Conservation (phyloP, 2,113 vertebrate species). For the Calidris pugnax region DNA sequence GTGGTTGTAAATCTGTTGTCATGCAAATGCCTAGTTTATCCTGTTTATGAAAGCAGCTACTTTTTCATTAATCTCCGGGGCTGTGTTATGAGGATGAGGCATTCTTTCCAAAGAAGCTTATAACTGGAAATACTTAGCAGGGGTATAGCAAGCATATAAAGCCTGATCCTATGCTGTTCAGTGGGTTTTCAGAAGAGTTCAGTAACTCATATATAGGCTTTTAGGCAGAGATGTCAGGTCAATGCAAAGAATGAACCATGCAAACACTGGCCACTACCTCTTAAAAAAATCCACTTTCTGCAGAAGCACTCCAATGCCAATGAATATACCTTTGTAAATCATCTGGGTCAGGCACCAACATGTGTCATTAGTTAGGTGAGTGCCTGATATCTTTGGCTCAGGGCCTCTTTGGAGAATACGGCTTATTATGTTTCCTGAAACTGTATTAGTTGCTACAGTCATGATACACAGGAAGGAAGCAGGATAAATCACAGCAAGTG, state of each 20-base stretch:
- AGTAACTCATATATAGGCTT: not conserved
- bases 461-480: not conserved
- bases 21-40: not conserved
- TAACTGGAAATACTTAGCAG: not conserved
- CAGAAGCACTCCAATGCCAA: not conserved
- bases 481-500: not conserved
- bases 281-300: not conserved
- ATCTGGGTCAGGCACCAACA: not conserved
- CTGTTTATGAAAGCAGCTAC: not conserved
- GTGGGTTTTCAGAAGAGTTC: not conserved
- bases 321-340: not conserved
- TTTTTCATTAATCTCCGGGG: not conserved
- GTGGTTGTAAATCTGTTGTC: not conserved
- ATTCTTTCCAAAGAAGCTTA: not conserved
- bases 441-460: not conserved
- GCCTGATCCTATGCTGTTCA: not conserved
- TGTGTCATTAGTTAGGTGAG: not conserved
- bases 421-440: not conserved
- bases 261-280: not conserved
- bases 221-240: not conserved
- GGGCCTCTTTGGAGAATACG: fast-evolving
- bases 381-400: not conserved
- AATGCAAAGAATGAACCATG: not conserved
- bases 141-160: not conserved
- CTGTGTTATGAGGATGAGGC: not conserved